Evolutionary conservation across 2,113 vertebrate genomes (phyloP).

Genomic region (Sylvietta virens): DNA sequence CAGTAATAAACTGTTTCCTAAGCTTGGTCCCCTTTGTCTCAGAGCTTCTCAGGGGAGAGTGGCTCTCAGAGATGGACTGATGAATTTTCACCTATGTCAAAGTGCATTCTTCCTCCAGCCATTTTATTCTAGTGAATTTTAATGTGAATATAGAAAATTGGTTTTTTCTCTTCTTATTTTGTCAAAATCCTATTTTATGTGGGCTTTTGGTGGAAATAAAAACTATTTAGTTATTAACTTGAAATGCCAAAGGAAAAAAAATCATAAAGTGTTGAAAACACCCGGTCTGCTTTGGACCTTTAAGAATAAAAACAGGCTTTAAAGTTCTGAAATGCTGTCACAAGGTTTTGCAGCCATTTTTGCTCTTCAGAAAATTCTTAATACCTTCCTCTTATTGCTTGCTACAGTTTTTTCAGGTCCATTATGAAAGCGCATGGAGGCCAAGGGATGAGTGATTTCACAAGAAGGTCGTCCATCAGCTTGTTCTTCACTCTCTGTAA

Average conservation of each 20-base stretch:
- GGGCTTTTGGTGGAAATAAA: not conserved
- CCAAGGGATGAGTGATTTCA: not conserved
- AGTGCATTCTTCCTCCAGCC: not conserved
- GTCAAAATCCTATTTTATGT: not conserved
- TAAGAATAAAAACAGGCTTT: not conserved
- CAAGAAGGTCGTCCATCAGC: conserved; percentile 18
- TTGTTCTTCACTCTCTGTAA: not conserved
- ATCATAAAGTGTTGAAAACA: not conserved
- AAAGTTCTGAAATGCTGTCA: not conserved
- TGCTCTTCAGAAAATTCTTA: not conserved
- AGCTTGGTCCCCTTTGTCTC: not conserved
- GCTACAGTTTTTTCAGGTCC: not conserved
- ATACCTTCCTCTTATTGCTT: not conserved
- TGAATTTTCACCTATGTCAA: not conserved
- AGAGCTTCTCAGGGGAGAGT: not conserved
- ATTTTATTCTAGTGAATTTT: not conserved
- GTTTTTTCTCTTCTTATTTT: not conserved
- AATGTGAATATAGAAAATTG: not conserved
- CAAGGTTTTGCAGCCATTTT: not conserved
- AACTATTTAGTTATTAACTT: not conserved
- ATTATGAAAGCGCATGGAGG: not conserved
- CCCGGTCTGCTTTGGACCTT: not conserved
- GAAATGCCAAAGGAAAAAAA: not conserved
- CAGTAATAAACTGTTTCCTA: not conserved
- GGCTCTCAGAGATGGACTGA: not conserved